phyloP scores from a whole-genome alignment of 2,888 invertebrate species.

The Calameuta pallipes region DNA sequence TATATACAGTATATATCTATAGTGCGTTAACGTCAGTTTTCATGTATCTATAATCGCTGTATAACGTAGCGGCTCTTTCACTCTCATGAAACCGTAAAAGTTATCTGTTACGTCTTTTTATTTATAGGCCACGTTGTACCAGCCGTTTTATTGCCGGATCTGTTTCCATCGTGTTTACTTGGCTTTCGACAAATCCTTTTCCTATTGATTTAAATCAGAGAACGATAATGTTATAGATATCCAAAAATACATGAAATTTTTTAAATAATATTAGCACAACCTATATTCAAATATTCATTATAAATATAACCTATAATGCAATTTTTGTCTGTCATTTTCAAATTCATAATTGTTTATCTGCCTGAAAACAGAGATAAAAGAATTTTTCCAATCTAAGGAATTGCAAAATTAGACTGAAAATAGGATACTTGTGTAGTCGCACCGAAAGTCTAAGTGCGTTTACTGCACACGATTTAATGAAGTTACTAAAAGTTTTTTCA shows the following conservation, averaged over 20 bases:
- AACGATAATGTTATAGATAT: background rate
- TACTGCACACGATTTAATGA: conserved; percentile 4
- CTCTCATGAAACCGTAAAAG: background rate
- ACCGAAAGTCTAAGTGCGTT: background rate
- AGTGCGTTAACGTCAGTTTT: background rate
- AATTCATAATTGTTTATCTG: background rate
- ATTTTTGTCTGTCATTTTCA: background rate
- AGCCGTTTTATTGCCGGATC: background rate
- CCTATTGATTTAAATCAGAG: background rate
- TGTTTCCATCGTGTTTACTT: background rate
- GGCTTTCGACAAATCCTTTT: background rate
- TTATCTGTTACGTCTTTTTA: background rate
- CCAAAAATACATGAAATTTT: background rate
- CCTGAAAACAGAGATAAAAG: no score
- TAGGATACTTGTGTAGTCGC: background rate
- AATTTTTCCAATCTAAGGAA: no score
- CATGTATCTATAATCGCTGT: background rate
- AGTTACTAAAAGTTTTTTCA: background rate
- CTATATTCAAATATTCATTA: background rate
- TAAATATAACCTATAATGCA: background rate
- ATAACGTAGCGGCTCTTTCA: background rate
- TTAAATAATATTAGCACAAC: background rate
- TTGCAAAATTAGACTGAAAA: background rate
- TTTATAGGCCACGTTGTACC: background rate
- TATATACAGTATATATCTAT: background rate